phyloP scores from a whole-genome alignment of 2,888 invertebrate species.

The Synergus gifuensis region DNA sequence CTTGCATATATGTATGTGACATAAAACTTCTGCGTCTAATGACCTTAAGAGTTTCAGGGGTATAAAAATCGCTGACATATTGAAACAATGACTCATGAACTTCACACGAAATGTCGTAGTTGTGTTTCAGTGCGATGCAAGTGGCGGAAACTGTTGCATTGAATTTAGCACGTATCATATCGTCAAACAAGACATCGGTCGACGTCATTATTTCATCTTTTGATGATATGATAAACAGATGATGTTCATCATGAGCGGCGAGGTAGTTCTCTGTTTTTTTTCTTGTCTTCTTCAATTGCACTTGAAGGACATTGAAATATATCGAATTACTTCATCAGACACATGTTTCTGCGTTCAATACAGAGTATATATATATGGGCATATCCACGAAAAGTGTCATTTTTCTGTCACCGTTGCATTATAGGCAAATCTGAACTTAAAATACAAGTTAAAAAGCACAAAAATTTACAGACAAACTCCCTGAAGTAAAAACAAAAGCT shows the following conservation, averaged over 20 bases:
- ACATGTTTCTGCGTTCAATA: neutral
- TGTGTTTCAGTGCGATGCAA: neutral
- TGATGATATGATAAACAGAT: constrained; percentile 15
- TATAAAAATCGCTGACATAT: neutral
- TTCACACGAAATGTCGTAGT: neutral
- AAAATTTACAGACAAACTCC: no score
- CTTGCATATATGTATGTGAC: neutral
- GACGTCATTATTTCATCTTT: constrained; percentile 15
- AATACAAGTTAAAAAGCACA: no score
- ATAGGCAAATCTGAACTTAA: no score
- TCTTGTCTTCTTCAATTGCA: constrained; percentile 1
- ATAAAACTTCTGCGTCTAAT: neutral
- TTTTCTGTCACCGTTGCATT: no score
- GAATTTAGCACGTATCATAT: neutral
- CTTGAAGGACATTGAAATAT: neutral
- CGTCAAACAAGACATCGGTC: neutral
- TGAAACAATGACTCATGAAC: constrained; percentile 19
- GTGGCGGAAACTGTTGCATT: neutral
- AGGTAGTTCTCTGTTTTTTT: neutral
- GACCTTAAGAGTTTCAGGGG: neutral
- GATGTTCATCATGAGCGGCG: neutral
- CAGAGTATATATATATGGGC: no score
- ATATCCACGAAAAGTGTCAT: no score
- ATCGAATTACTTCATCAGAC: neutral
- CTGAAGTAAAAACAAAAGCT: no score